phyloP scores from a whole-genome alignment of 2,888 invertebrate species.

The Stenodema calcarata region DNA sequence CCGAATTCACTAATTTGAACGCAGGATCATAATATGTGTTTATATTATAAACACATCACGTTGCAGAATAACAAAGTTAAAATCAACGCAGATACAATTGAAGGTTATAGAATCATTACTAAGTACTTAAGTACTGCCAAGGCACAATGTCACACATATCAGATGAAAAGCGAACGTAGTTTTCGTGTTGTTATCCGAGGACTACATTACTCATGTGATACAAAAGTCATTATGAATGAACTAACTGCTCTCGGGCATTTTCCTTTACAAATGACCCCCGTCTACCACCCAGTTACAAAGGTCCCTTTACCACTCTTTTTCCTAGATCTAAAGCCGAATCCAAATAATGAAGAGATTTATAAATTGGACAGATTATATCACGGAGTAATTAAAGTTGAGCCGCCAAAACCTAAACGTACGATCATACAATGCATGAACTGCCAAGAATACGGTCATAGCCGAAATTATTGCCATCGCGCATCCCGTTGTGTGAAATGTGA shows the following conservation, averaged over 20 bases:
- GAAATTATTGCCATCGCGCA: neutral
- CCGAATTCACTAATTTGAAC: neutral
- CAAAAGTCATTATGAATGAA: neutral
- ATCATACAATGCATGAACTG: neutral
- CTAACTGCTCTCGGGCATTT: neutral
- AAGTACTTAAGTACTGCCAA: neutral
- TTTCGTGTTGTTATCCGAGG: too few relatives aligned
- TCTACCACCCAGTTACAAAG: neutral
- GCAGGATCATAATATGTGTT: too few relatives aligned
- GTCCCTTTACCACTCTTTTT: neutral
- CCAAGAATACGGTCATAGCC: neutral
- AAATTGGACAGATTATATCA: neutral
- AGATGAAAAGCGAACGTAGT: too few relatives aligned
- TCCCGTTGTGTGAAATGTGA: neutral
- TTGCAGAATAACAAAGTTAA: neutral
- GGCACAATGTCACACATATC: neutral
- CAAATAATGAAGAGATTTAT: neutral
- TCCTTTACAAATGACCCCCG: neutral
- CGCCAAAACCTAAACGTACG: neutral
- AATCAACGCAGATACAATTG: neutral
- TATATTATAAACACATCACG: neutral
- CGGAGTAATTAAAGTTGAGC: neutral
- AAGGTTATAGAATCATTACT: neutral
- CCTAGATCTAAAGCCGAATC: neutral
- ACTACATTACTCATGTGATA: too few relatives aligned